These are phyloP conservation scores for Oreonectes daqikongensis DNA, from an alignment of 2,797 vertebrate species.

Conservation along the genomic window DNA sequence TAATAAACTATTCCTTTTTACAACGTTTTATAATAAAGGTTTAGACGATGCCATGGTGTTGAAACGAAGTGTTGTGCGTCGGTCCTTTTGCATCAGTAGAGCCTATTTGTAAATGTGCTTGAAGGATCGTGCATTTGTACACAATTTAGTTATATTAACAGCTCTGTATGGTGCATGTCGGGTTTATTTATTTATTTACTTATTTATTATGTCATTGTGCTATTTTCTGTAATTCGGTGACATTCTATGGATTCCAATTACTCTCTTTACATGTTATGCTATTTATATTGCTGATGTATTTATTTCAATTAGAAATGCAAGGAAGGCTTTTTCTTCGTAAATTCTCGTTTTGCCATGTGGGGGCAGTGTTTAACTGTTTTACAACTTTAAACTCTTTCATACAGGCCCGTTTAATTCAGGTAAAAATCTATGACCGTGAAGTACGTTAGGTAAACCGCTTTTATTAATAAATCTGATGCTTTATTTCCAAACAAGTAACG, in stretches of 20 bases:
- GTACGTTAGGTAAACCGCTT: background rate
- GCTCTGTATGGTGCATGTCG: background rate
- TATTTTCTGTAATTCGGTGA: background rate
- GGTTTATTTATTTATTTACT: background rate
- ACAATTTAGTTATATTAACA: background rate
- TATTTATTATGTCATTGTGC: background rate
- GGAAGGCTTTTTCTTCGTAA: background rate
- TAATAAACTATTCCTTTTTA: no score
- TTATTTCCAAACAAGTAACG: background rate
- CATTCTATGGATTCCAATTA: background rate
- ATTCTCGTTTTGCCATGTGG: background rate
- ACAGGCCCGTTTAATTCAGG: background rate
- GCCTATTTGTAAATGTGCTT: no score
- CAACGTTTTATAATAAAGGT: no score
- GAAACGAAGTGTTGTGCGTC: no score
- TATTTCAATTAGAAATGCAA: background rate
- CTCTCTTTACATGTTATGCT: background rate
- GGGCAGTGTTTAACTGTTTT: conserved; percentile 40
- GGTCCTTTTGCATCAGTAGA: no score
- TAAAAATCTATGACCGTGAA: background rate
- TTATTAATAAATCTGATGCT: background rate
- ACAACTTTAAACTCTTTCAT: conserved; percentile 10
- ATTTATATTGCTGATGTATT: background rate
- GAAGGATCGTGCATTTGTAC: background rate
- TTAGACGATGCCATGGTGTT: no score